phyloP scores from a whole-genome alignment of 1,140 invertebrate genomes.

The Saccostrea glomerata region DNA sequence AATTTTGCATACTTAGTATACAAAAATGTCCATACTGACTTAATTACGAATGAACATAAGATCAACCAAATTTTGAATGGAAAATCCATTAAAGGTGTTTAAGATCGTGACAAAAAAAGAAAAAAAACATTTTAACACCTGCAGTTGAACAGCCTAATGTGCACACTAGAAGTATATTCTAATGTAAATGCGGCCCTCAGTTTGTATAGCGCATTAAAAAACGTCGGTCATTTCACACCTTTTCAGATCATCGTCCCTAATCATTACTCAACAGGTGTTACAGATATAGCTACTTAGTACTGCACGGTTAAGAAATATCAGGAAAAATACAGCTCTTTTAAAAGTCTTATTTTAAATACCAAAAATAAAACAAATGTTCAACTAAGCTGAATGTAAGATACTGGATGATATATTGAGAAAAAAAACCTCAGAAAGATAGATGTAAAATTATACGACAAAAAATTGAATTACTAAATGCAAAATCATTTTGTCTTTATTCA shows the following conservation, averaged over 20 bases:
- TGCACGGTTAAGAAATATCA: too few relatives aligned
- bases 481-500: too few relatives aligned
- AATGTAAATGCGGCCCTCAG: neutral
- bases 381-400: too few relatives aligned
- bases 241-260: neutral
- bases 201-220: slow-evolving; percentile 8
- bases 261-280: neutral
- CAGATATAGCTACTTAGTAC: neutral
- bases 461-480: too few relatives aligned
- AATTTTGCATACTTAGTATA: too few relatives aligned
- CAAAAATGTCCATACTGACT: neutral
- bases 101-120: neutral
- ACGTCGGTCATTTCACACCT: slow-evolving; percentile 25
- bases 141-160: slow-evolving; percentile 25
- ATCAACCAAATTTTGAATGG: slow-evolving; percentile 5
- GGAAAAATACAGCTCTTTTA: too few relatives aligned
- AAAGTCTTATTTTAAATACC: too few relatives aligned
- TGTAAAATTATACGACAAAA: too few relatives aligned
- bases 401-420: too few relatives aligned
- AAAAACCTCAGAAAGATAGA: too few relatives aligned
- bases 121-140: slow-evolving; percentile 11
- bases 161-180: neutral
- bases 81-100: slow-evolving; percentile 13
- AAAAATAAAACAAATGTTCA: too few relatives aligned
- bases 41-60: neutral